Base-by-base conservation (phyloP, 2,797 vertebrate genomes). In the Danio choprae region DNA sequence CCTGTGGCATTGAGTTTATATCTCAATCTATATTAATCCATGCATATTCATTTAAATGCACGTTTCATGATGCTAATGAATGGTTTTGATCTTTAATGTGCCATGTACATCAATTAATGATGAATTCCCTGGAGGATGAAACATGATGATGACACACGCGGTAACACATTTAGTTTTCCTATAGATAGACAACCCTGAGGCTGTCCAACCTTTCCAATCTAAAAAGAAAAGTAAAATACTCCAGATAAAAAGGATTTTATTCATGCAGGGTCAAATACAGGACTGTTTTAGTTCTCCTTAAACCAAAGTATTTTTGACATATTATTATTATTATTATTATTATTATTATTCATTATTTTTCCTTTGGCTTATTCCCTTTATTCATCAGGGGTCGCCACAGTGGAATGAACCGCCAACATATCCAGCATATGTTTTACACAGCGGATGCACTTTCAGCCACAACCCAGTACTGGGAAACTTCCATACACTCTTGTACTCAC, bases 21-120 rank as follows among this genome's bases (percentile, higher is more conserved):
- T n/a, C 40, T 62, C 22, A 53, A 43, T 74, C 18, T 60, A 63
- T 69, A 70, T 67, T 67, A 53, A 67, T 9, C 15, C n/a, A 53
- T 50, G 55, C 12, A 43, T 22, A 40, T 59, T 65, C 40, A 36
- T 44, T 67, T 18, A 22, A 62, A 40, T 63, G 40, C 36, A 58
- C 29, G 40, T 58, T 80, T 50, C 43, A 18, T 63, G 40, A 58
- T 56, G 72, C 50, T 53, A 41, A 79, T 64, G 51, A 80, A 71
- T 60, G 58, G 29, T 82, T 81, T 77, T 68, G 78, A 86, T 79
- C 72, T 84, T 68, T 55, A 67, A 29, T 48, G 18, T 65, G 12
- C 43, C 63, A 22, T 46, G 38, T 13, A n/a, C 53, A 70, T 82
- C 80, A 53, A 81, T 86, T 73, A 79, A 86, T 81, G 51, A 80